Evolutionary conservation across 2,888 invertebrate species (phyloP), one percentile per base, ranked within the genome.

Genomic region (Pemphredon lugubris): DNA sequence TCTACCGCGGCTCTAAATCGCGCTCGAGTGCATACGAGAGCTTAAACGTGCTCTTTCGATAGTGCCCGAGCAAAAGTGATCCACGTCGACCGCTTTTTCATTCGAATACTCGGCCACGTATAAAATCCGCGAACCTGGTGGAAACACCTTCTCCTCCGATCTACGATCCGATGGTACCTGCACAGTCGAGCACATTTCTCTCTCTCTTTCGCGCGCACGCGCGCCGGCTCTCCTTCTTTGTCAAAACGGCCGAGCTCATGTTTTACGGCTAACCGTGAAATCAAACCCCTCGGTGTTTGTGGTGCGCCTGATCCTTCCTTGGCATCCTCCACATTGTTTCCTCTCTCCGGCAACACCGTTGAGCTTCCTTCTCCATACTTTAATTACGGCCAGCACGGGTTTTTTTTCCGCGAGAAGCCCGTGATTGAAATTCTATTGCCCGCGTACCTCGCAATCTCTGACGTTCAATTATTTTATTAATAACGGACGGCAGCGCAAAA

Each of bases 251-350:
- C 72, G 67, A 45, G 48, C 57, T 45, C 21, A 54, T 68, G 75
- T 75, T 77, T 77, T 77, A 78, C 78, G 75, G 69, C 58, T 50
- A 59, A 47, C 69, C 73, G 75, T 78, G 78, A 78, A 78, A 75
- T 75, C 72, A 63, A 65, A 54, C 69, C 53, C 51, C 48, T 57
- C 75, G 66, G 64, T 75, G 73, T 78, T 78, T 78, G 75, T 71
- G 47, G 40, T 57, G 57, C 53, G 50, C 67, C 69, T 67, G n/a
- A 60, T 75, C 32, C 51, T 34, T 6, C 44, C 39, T 53, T 50
- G 55, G 55, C 44, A 44, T 66, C 59, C n/a, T 44, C 23, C 59
- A 44, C 71, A 66, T 63, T 73, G 69, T 73, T 74, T 67, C 39
- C 11, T n/a, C 13, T 1, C 42, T 14, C 14, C 13, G 11, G n/a